Percentiles rank a stretch among this genome's conserved stretches.
Evolutionary conservation across 2,113 vertebrate genomes (phyloP).

Genomic region (Lutjanus erythropterus): DNA sequence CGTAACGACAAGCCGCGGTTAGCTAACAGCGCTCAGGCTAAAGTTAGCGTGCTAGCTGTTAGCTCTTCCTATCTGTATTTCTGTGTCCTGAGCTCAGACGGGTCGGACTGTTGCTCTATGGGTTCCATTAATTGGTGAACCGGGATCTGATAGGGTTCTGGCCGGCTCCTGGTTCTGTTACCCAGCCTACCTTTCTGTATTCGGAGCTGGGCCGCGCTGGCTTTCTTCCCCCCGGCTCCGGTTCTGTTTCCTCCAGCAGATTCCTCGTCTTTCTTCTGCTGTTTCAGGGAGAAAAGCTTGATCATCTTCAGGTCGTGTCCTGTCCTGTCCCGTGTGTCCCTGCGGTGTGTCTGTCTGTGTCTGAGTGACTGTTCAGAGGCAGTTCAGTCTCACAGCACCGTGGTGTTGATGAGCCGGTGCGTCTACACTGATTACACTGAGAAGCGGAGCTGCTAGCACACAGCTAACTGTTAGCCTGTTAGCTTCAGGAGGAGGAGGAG

Average conservation of each 20-base stretch:
- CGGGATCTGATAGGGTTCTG: too few species aligned
- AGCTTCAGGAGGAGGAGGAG: constrained; percentile 21
- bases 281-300: constrained; percentile 97
- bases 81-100: background rate
- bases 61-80: background rate
- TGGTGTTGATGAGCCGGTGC: constrained; percentile 77
- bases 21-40: constrained; percentile 33
- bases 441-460: constrained; percentile 65
- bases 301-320: constrained; percentile 89
- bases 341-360: constrained; percentile 5
- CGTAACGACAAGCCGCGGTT: too few species aligned
- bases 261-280: constrained; percentile 99
- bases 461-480: constrained; percentile 68
- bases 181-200: constrained; percentile 92
- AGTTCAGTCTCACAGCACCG: constrained; percentile 68
- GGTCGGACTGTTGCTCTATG: background rate
- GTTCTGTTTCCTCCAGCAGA: constrained; percentile 94
- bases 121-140: too few species aligned
- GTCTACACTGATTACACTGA: constrained; percentile 68
- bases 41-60: constrained; percentile 46
- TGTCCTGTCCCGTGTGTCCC: constrained; percentile 44
- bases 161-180: background rate
- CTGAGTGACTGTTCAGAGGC: background rate
- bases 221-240: constrained; percentile 91
- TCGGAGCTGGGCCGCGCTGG: constrained; percentile 95